Conservation (phyloP, 1,140 invertebrate species). For the Lordiphosa mommai region DNA sequence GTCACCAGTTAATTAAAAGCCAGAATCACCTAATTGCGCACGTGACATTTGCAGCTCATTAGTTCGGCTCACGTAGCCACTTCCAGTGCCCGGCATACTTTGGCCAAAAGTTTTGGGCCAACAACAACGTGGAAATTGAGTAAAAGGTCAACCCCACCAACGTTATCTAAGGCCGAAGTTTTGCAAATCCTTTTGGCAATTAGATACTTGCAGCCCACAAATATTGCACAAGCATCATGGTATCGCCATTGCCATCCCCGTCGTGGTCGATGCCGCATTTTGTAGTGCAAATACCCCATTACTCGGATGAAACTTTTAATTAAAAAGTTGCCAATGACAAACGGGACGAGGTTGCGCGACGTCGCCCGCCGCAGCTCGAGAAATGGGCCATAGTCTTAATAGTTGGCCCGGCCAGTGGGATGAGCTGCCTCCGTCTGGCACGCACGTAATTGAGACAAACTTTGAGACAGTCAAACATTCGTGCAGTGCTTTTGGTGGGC, state of each 20-base stretch:
- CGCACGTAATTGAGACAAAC: constrained; percentile 76
- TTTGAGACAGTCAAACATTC: constrained; percentile 74
- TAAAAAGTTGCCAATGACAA: constrained; percentile 76
- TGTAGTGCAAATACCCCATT: constrained; percentile 77
- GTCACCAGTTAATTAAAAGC: constrained; percentile 35
- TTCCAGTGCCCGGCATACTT: constrained; percentile 40
- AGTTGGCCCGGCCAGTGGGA: constrained; percentile 37
- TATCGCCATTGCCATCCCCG: constrained; percentile 35
- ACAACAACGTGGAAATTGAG: constrained; percentile 20
- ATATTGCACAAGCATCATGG: constrained; percentile 60
- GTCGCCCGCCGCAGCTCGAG: constrained; percentile 1
- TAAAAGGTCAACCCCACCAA: constrained; percentile 38
- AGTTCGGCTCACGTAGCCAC: constrained; percentile 38
- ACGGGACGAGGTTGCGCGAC: constrained; percentile 30
- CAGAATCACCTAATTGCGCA: constrained; percentile 32
- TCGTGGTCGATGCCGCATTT: constrained; percentile 52
- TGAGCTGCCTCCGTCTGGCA: constrained; percentile 56
- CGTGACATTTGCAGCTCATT: constrained; percentile 52
- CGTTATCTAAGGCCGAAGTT: constrained; percentile 60
- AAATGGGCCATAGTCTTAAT: constrained; percentile 57
- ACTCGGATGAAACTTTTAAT: constrained; percentile 77
- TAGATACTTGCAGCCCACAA: constrained; percentile 70
- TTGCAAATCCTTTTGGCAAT: constrained; percentile 73
- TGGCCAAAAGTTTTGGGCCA: constrained; percentile 52
- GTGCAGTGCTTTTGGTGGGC: constrained; percentile 28